Evolutionary conservation across 23 tunicate species (phyloP).

Genomic region (Aplidium turbinatum): DNA sequence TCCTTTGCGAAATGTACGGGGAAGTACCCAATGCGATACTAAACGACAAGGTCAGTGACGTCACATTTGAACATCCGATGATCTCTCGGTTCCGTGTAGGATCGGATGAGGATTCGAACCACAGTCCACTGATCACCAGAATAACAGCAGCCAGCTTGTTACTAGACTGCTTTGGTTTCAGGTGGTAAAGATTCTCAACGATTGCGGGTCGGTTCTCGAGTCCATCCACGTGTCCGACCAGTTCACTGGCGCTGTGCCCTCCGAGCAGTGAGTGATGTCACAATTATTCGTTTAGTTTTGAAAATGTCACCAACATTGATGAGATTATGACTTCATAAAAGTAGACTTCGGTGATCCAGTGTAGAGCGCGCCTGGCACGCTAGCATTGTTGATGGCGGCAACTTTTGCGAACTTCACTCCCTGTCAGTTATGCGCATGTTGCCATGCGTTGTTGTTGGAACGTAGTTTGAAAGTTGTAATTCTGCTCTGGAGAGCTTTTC

Average conservation of each 20-base stretch:
- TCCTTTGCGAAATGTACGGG: conserved; percentile 53
- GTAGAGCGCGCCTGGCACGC: too few species aligned
- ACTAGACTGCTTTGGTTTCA: not conserved
- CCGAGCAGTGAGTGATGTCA: conserved; percentile 60
- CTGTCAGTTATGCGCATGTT: too few species aligned
- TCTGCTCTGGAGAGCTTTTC: too few species aligned
- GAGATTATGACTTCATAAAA: too few species aligned
- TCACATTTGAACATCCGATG: not conserved
- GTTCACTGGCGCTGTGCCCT: conserved; percentile 70
- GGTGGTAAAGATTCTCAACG: conserved; percentile 68
- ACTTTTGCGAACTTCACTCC: too few species aligned
- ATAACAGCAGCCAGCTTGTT: not conserved
- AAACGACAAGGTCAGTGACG: conserved; percentile 36
- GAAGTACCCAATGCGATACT: conserved; percentile 53
- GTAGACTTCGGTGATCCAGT: too few species aligned
- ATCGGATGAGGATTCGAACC: too few species aligned
- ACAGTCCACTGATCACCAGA: too few species aligned
- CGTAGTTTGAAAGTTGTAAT: too few species aligned
- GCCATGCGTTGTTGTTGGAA: too few species aligned
- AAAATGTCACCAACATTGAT: too few species aligned
- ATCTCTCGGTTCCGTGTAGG: not conserved
- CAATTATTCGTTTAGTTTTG: not conserved
- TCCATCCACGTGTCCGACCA: conserved; percentile 83
- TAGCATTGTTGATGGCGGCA: too few species aligned
- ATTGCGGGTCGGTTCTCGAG: conserved; percentile 53